Base-by-base conservation (phyloP, 2,113 vertebrate species). In the Bungarus multicinctus region DNA sequence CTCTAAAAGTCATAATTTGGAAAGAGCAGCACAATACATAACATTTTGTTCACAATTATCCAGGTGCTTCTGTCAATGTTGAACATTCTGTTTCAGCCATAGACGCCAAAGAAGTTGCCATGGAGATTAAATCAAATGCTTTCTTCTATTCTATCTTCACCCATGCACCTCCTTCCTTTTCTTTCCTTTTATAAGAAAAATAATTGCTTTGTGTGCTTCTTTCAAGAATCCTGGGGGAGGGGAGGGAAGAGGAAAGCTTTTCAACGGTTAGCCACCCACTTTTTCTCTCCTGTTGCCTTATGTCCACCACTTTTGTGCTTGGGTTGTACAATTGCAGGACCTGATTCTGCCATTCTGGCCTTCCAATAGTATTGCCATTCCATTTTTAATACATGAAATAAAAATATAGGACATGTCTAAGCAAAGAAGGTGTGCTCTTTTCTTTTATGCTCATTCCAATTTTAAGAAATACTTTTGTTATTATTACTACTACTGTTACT, bases 301-400 rank as follows among this genome's bases (percentile, higher is more conserved):
- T 34, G 23, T n/a, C 90, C 45, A 60, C 69, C 89, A 90, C 88
- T 86, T 64, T 58, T 87, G 89, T 64, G 25, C 54, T 89, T 93
- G 86, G 87, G n/a, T 27, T 93, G 89, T 90, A 93, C 69, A 58
- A 60, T 87, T 23, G 89, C n/a, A 57, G 92, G 47, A 89, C 45
- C n/a, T 64, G 55, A 87, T 30, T 93, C 55, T 90, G n/a, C 89
- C 55, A 43, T 85, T 90, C 47, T 90, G 74, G 92, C 92, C 89
- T 93, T 93, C 52, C 92, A 43, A 43, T 90, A 90, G 53, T 64
- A 39, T 90, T 93, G 92, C 55, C 92, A 90, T 93, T 93, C 92
- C 92, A 93, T 93, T 93, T 93, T 90, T 90, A 43, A 93, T 60
- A 87, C 47, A 90, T 93, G 52, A 87, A 93, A 53, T 55, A 30